Conservation (phyloP, 2,113 vertebrate genomes). For the Pterocles gutturalis region DNA sequence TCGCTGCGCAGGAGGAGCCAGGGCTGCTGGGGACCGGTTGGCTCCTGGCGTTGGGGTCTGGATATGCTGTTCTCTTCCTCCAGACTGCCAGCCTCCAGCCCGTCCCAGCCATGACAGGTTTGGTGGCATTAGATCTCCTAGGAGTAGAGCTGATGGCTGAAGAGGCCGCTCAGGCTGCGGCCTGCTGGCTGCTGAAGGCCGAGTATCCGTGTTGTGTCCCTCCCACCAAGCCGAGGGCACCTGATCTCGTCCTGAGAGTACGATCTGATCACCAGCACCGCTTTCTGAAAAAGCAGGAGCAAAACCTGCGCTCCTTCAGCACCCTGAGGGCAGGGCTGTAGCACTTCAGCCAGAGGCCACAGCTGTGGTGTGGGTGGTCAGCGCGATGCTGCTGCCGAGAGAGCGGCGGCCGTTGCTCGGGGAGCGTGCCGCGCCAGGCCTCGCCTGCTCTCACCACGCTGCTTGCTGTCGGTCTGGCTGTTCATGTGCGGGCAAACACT, state of each 20-base stretch:
- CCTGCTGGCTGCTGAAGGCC: neutral
- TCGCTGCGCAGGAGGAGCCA: fast-evolving
- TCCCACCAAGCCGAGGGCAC: neutral
- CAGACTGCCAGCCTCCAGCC: neutral
- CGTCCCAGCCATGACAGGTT: fast-evolving
- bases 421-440: neutral
- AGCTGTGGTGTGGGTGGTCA: fast-evolving
- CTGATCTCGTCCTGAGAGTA: neutral
- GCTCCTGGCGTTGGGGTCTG: neutral
- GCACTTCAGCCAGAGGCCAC: neutral
- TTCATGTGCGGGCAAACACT: neutral
- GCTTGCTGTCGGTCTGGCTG: neutral
- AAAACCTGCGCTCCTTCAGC: neutral
- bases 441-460: neutral
- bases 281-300: neutral
- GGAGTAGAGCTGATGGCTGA: neutral
- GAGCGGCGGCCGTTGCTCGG: neutral
- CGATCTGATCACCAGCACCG: neutral
- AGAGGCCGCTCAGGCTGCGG: neutral
- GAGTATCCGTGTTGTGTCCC: no score
- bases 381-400: fast-evolving
- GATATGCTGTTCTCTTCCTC: neutral
- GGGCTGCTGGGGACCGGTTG: neutral
- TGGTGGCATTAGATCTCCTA: neutral
- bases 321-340: neutral